Evolutionary conservation across 2,888 invertebrate species (phyloP).

Genomic region (Pediacus dermestoides): DNA sequence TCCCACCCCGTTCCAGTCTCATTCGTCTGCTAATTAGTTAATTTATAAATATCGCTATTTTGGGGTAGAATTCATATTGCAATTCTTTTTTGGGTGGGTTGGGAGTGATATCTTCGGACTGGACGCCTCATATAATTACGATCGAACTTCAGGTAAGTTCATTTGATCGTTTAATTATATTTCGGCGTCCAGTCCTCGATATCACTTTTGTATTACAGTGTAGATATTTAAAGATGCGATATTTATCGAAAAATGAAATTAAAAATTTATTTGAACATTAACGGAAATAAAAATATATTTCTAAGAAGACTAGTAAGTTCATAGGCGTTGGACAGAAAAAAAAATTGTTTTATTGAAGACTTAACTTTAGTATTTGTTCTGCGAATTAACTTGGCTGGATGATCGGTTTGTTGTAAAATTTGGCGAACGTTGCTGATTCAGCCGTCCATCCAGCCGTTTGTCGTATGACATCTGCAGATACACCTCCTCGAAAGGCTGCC

Average conservation of each 20-base stretch:
- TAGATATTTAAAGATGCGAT: constrained; percentile 16
- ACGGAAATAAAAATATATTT: too few species aligned
- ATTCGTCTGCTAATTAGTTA: too few species aligned
- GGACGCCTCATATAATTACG: constrained; percentile 20
- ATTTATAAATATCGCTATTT: neutral
- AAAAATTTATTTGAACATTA: too few species aligned
- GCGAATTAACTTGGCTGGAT: too few species aligned
- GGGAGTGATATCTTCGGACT: constrained; percentile 16
- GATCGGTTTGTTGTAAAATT: constrained; percentile 25
- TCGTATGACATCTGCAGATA: constrained; percentile 25
- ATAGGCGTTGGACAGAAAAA: too few species aligned
- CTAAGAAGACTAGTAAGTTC: too few species aligned
- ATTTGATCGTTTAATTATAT: constrained; percentile 21
- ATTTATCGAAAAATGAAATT: too few species aligned
- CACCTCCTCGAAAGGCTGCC: constrained; percentile 21
- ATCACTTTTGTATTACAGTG: constrained; percentile 16
- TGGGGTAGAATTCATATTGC: neutral
- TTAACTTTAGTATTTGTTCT: too few species aligned
- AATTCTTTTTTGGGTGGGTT: constrained; percentile 5
- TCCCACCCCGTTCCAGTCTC: neutral
- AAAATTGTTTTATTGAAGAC: too few species aligned
- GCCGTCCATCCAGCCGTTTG: constrained; percentile 26
- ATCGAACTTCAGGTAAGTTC: constrained; percentile 22
- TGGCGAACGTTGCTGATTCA: constrained; percentile 22
- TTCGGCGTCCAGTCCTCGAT: constrained; percentile 17